Evolutionary conservation across 2,888 invertebrate species (phyloP).

Genomic region (Lamellibrachia satsuma): DNA sequence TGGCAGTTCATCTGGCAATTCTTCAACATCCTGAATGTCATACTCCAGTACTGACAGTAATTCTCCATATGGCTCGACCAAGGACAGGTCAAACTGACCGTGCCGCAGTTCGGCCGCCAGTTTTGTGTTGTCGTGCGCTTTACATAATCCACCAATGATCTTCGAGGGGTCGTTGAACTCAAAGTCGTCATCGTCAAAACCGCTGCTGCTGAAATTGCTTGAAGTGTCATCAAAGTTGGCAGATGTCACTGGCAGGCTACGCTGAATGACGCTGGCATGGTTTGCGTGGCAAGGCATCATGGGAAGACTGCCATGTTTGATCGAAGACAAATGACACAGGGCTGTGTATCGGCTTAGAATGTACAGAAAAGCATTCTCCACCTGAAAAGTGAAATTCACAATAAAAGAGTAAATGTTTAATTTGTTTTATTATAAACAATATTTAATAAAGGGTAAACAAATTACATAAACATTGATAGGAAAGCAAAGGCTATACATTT

Average conservation of each 20-base stretch:
- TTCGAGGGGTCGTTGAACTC: background rate
- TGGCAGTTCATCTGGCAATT: background rate
- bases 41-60: background rate
- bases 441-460: no score
- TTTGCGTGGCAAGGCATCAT: constrained; percentile 17
- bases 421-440: no score
- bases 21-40: background rate
- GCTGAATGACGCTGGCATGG: background rate
- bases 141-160: background rate
- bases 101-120: background rate
- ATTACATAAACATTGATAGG: no score
- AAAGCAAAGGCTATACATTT: no score
- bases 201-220: background rate
- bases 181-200: background rate
- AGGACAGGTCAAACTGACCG: background rate
- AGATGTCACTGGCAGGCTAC: background rate
- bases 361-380: background rate
- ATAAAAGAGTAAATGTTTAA: no score
- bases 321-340: background rate
- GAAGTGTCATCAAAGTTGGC: background rate
- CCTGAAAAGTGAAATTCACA: background rate
- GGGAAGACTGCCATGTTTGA: constrained; percentile 17
- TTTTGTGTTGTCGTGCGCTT: background rate
- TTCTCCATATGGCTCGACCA: background rate
- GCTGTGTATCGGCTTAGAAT: background rate